Evolutionary conservation across 2,888 invertebrate species (phyloP).

Genomic region (Empis livida): DNA sequence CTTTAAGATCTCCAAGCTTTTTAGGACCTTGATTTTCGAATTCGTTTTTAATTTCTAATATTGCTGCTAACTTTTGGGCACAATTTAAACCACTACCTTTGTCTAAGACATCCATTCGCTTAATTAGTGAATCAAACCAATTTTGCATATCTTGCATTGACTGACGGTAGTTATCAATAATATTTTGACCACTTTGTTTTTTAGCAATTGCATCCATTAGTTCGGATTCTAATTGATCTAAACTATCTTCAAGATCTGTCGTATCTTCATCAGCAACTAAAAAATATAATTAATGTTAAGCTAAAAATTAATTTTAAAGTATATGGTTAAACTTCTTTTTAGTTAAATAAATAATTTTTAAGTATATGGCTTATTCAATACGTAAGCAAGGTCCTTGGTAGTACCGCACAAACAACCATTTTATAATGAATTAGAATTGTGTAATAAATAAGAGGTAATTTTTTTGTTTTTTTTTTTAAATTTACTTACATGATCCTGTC

Average conservation of each 20-base stretch:
- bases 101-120: constrained; percentile 70
- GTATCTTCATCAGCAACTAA: constrained; percentile 45
- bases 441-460: too few species aligned
- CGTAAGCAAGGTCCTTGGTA: too few species aligned
- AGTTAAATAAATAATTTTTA: too few species aligned
- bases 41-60: constrained; percentile 59
- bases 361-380: too few species aligned
- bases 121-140: constrained; percentile 69
- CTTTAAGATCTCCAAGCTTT: constrained; percentile 56
- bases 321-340: too few species aligned
- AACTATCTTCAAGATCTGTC: constrained; percentile 55
- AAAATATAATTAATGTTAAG: not conserved
- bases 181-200: constrained; percentile 60
- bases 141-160: constrained; percentile 61
- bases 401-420: too few species aligned
- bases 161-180: constrained; percentile 66
- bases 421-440: too few species aligned
- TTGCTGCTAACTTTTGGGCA: constrained; percentile 60
- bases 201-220: constrained; percentile 58
- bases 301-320: too few species aligned
- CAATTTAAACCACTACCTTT: constrained; percentile 74
- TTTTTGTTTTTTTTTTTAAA: too few species aligned
- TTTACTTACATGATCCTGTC: constrained; percentile 45
- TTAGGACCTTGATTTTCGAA: constrained; percentile 60
- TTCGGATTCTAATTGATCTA: constrained; percentile 57